Base-by-base conservation (phyloP, 2,888 invertebrate genomes). In the Neocrepidodera transversa region DNA sequence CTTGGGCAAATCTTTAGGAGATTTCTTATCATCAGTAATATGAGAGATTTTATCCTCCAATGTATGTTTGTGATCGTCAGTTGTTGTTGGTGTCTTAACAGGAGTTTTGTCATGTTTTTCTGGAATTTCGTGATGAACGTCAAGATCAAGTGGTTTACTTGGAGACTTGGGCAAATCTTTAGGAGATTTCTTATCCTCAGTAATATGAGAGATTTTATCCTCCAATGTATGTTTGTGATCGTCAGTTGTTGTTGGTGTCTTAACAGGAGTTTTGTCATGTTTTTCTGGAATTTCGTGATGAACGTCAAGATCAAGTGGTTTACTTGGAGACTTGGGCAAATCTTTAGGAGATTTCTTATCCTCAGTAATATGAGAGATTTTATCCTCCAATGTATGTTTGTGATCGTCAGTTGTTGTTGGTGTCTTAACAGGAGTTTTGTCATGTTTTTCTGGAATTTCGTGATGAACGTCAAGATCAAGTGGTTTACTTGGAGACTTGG, bases 281-380 rank as follows among this genome's bases (percentile, higher is more conserved):
- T 30, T 4, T 30, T 30, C n/a, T 5, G 3, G 8, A 6, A 10
- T n/a, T n/a, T n/a, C n/a, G n/a, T n/a, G n/a, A n/a, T n/a, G n/a
- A 30, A 30, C 8, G 30, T 30, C 30, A 30, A 30, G 30, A 6
- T 30, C 30, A 10, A 6, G 30, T 30, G 30, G 30, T 30, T 30
- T 30, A 42, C 2, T 18, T 42, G 18, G 18, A 42, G 17, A 16
- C 18, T 42, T 42, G 2, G 18, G 4, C n/a, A 17, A 18, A 4
- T 42, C 18, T 18, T 42, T n/a, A 20, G 18, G n/a, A n/a, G n/a
- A 18, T 42, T 42, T 42, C 10, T 20, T 42, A 20, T 42, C 42
- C 1, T 18, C 42, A 17, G 10, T 30, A 8, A 18, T 42, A n/a
- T 16, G 14, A 16, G 14, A 2, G 2, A 38, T 10, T 10, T 10